A percentile compares a stretch with the other conserved stretches of the same genome.
Evolutionary conservation across 2,888 invertebrate genomes (phyloP).

Genomic region (Glyphotaelius pellucidus): DNA sequence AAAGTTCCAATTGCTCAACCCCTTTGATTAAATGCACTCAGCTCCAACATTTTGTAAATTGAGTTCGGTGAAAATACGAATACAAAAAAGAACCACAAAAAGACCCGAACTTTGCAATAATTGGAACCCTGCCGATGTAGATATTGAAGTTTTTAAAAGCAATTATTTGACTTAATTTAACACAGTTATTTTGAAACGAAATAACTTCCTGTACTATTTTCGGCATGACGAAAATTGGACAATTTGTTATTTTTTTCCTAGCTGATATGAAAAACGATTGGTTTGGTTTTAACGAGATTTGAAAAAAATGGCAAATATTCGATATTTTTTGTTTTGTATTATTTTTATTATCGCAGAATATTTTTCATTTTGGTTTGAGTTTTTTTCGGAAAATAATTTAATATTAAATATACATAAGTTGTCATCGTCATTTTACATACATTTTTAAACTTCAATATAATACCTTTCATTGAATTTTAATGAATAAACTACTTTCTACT

Average conservation of each 20-base stretch:
- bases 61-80: neutral
- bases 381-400: too few species aligned
- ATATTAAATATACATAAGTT: too few species aligned
- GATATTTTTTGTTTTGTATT: too few species aligned
- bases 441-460: too few species aligned
- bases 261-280: neutral
- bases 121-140: neutral
- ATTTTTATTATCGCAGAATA: too few species aligned
- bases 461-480: too few species aligned
- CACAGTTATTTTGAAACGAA: neutral
- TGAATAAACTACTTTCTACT: too few species aligned
- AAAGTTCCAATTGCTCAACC: neutral
- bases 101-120: neutral
- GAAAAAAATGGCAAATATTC: neutral
- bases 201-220: neutral
- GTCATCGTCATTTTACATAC: too few species aligned
- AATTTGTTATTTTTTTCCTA: neutral
- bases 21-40: neutral
- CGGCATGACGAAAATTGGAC: neutral
- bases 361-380: too few species aligned
- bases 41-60: neutral
- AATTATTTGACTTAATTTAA: neutral
- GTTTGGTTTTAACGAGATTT: neutral
- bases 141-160: neutral
- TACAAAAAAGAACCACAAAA: neutral